A percentile compares a stretch with the other conserved stretches of the same genome.
phyloP scores from a whole-genome alignment of 2,888 invertebrate genomes.

The Nebria salina region DNA sequence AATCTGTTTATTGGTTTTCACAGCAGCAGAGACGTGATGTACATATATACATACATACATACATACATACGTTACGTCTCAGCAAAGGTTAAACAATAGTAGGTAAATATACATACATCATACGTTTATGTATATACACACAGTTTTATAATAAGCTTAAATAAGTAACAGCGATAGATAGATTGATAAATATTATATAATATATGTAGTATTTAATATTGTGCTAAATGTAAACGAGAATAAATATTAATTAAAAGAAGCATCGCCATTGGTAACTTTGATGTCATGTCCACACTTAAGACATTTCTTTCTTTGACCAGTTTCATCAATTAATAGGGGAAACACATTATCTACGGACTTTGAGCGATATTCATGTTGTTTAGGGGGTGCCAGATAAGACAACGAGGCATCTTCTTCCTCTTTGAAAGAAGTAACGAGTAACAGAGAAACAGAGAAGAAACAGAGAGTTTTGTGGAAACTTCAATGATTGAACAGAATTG shows the following conservation, averaged over 20 bases:
- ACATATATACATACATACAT: too few species aligned
- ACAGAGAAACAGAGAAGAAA: not conserved
- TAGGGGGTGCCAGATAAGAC: slow-evolving; percentile 57
- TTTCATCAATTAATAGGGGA: slow-evolving; percentile 49
- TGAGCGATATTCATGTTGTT: slow-evolving; percentile 65
- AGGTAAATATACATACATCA: too few species aligned
- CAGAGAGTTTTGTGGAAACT: not conserved
- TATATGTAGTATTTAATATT: not conserved
- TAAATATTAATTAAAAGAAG: not conserved
- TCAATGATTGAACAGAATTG: not conserved
- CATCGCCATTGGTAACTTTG: slow-evolving; percentile 6
- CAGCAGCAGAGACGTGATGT: too few species aligned
- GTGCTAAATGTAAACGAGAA: not conserved
- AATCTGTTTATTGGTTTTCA: too few species aligned
- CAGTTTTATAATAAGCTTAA: not conserved
- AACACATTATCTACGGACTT: slow-evolving; percentile 67
- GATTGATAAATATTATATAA: not conserved
- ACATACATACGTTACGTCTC: too few species aligned
- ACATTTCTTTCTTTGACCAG: slow-evolving; percentile 53
- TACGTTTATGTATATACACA: slow-evolving; percentile 6
- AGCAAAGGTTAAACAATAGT: too few species aligned
- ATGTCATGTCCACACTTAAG: slow-evolving; percentile 59
- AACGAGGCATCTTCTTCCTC: slow-evolving; percentile 7
- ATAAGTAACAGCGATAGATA: not conserved
- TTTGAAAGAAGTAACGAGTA: not conserved